A percentile compares a stretch with the other conserved stretches of the same genome.
Conservation (phyloP, 2,888 invertebrate species). For the Sphaerophoria rueppellii region DNA sequence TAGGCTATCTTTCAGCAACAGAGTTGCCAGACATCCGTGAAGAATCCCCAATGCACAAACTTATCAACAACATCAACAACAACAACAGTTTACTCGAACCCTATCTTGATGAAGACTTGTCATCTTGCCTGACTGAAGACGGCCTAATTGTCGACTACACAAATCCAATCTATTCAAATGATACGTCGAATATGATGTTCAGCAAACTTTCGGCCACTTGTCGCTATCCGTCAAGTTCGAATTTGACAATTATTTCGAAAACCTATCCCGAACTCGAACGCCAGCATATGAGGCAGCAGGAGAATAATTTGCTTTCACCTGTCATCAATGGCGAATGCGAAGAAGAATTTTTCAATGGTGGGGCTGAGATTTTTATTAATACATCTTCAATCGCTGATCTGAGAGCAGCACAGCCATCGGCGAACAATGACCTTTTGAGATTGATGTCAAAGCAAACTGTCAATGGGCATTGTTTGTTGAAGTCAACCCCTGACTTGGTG, state of each 20-base stretch:
- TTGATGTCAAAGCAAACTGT: constrained; percentile 37
- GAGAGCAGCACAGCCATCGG: not conserved
- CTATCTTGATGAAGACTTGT: constrained; percentile 25
- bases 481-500: constrained; percentile 15
- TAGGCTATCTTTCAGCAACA: constrained; percentile 44
- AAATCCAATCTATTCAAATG: constrained; percentile 51
- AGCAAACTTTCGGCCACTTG: constrained; percentile 56
- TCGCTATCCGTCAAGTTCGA: constrained; percentile 71
- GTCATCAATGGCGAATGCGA: constrained; percentile 39
- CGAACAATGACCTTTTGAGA: constrained; percentile 24
- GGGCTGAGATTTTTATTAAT: constrained; percentile 39
- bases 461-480: constrained; percentile 36
- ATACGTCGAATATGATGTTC: constrained; percentile 40
- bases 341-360: constrained; percentile 28
- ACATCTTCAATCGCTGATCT: constrained; percentile 43
- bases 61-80: constrained; percentile 28
- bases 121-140: constrained; percentile 20
- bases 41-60: constrained; percentile 57
- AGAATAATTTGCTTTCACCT: constrained; percentile 44
- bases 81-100: constrained; percentile 22
- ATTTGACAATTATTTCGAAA: constrained; percentile 67
- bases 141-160: constrained; percentile 46
- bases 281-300: constrained; percentile 41
- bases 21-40: constrained; percentile 73
- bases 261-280: constrained; percentile 53